Percentiles rank a stretch among this genome's conserved stretches.
Evolutionary conservation across 2,888 invertebrate genomes (phyloP).

Genomic region (Harmothoe impar): DNA sequence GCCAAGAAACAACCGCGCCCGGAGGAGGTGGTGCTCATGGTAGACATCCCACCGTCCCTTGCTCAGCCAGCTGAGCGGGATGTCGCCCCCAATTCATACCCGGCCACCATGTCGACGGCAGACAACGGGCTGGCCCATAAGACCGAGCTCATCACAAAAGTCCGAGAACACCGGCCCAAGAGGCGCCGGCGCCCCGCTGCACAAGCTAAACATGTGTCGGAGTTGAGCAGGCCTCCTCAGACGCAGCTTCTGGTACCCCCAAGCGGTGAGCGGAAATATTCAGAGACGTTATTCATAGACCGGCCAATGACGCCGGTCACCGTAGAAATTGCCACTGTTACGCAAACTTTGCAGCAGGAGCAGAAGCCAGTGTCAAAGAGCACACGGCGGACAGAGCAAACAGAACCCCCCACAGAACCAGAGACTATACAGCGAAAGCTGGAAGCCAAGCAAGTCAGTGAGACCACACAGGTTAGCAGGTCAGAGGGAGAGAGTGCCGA

Average conservation of each 20-base stretch:
- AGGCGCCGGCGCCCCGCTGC: constrained; percentile 27
- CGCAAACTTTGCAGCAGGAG: constrained; percentile 23
- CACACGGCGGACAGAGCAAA: background rate
- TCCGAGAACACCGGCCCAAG: constrained; percentile 55
- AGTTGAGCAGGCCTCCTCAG: constrained; percentile 21
- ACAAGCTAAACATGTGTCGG: background rate
- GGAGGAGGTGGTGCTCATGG: constrained; percentile 57
- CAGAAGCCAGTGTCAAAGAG: background rate
- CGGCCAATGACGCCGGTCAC: constrained; percentile 37
- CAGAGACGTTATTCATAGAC: constrained; percentile 48
- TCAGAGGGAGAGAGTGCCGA: background rate
- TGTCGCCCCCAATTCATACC: background rate
- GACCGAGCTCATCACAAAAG: constrained; percentile 50
- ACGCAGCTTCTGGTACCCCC: constrained; percentile 13
- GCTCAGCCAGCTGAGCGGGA: constrained; percentile 27
- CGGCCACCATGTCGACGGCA: constrained; percentile 39
- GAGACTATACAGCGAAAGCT: constrained; percentile 35
- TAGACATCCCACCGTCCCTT: constrained; percentile 58
- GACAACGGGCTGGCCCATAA: constrained; percentile 20
- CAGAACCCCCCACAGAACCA: background rate
- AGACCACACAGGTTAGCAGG: background rate
- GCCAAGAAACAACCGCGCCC: background rate
- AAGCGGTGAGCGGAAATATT: background rate
- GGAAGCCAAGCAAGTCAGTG: background rate
- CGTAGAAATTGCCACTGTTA: constrained; percentile 44